Percentiles rank a stretch among this genome's conserved stretches.
phyloP scores from a whole-genome alignment of 2,113 vertebrate species.

The Epinephelus lanceolatus region DNA sequence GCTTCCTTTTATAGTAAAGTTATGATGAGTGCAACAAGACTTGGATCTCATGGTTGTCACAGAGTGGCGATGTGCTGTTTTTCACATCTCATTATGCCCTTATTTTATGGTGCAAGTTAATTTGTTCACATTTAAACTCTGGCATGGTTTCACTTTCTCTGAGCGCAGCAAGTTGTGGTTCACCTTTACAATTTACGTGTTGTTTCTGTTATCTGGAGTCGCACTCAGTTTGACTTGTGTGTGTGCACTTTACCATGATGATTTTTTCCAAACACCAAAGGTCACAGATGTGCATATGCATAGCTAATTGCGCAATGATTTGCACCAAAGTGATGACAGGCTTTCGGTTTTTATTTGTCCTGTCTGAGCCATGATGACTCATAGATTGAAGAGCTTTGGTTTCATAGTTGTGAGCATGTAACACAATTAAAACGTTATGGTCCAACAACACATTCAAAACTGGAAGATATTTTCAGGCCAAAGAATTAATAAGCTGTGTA shows the following conservation, averaged over 20 bases:
- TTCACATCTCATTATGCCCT: not conserved
- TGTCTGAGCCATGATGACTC: not conserved
- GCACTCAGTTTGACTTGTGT: not conserved
- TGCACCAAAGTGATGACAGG: not conserved
- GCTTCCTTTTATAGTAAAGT: not conserved
- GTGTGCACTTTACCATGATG: not conserved
- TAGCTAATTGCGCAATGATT: not conserved
- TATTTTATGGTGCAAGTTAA: slow-evolving; percentile 10
- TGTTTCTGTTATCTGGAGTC: not conserved
- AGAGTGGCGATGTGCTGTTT: slow-evolving; percentile 1
- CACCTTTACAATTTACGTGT: not conserved
- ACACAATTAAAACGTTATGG: not conserved
- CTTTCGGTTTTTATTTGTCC: not conserved
- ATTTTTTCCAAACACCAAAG: not conserved
- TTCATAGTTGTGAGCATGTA: not conserved
- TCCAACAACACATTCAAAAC: not conserved
- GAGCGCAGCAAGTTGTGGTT: not conserved
- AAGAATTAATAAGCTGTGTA: not conserved
- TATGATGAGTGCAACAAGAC: not conserved
- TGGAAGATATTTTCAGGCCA: not conserved
- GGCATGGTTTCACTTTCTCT: not conserved
- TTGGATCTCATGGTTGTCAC: not conserved
- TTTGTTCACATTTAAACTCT: not conserved
- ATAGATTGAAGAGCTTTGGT: not conserved
- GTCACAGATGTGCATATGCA: not conserved